phyloP scores from a whole-genome alignment of 1,140 invertebrate genomes.

The Penaeus chinensis region DNA sequence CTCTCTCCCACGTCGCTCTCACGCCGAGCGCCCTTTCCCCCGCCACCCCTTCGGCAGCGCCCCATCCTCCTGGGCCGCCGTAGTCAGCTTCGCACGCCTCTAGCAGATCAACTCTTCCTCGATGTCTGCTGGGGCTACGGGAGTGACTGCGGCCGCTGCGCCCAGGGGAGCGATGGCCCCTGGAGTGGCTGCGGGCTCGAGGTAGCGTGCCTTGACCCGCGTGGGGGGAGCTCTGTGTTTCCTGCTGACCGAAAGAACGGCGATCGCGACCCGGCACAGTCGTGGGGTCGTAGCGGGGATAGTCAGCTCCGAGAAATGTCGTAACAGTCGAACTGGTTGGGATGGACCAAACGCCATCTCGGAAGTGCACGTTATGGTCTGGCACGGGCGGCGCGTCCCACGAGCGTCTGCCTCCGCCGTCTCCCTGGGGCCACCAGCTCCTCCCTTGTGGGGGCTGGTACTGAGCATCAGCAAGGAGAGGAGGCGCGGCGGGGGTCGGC shows the following conservation, averaged over 20 bases:
- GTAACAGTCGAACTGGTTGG: conserved; percentile 34
- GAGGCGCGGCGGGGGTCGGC: not conserved
- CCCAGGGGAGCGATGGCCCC: conserved; percentile 25
- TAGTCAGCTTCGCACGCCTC: conserved; percentile 22
- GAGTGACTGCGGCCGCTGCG: conserved; percentile 38
- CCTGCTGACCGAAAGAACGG: conserved; percentile 6
- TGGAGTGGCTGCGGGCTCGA: conserved; percentile 33
- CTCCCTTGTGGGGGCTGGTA: conserved; percentile 1
- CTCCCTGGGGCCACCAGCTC: conserved; percentile 16
- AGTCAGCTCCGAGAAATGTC: conserved; percentile 52
- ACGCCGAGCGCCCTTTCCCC: no score
- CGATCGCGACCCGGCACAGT: conserved; percentile 51
- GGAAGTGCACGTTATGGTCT: conserved; percentile 1
- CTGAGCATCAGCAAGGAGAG: not conserved
- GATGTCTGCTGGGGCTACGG: conserved; percentile 43
- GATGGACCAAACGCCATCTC: conserved; percentile 55
- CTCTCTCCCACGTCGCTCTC: not conserved
- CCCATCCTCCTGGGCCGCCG: conserved; percentile 1
- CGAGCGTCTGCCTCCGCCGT: not conserved
- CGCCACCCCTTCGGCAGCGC: no score
- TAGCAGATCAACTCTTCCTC: conserved; percentile 32
- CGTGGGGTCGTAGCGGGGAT: conserved; percentile 50
- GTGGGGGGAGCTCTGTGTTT: conserved; percentile 24
- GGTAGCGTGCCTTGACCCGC: conserved; percentile 32
- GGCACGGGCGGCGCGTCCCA: not conserved